Conservation (phyloP, 2,888 invertebrate species). For the Mythimna pallens region DNA sequence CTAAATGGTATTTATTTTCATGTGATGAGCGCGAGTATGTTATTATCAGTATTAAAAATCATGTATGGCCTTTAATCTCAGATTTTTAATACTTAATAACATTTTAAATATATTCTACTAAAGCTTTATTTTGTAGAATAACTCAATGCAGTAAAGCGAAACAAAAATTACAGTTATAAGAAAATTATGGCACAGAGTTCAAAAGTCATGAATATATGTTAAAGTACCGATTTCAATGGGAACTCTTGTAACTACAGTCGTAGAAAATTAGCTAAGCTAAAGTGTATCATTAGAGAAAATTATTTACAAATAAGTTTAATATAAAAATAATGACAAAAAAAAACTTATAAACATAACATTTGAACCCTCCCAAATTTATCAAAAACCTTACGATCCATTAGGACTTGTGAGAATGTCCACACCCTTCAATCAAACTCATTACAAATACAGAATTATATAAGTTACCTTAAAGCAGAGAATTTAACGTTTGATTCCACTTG, state of each 20-base stretch:
- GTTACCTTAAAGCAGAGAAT: background rate
- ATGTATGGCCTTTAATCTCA: slow-evolving; percentile 19
- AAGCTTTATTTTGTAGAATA: background rate
- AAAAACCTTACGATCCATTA: background rate
- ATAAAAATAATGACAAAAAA: slow-evolving; percentile 2
- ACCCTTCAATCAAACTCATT: slow-evolving; percentile 25
- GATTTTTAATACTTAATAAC: slow-evolving; percentile 18
- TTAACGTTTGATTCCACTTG: slow-evolving; percentile 14
- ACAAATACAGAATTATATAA: slow-evolving; percentile 1
- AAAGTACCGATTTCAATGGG: slow-evolving; percentile 1
- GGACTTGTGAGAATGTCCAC: background rate
- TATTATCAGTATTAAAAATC: slow-evolving; percentile 6
- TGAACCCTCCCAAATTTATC: slow-evolving; percentile 3
- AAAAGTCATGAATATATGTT: slow-evolving; percentile 9
- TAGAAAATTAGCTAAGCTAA: slow-evolving; percentile 4
- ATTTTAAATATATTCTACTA: background rate
- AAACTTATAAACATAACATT: slow-evolving; percentile 6
- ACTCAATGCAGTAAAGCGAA: background rate
- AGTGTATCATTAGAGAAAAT: slow-evolving; percentile 5
- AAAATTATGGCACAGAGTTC: slow-evolving; percentile 18
- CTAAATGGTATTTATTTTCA: background rate
- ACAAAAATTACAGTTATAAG: background rate
- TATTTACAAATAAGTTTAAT: slow-evolving; percentile 15
- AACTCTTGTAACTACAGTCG: background rate
- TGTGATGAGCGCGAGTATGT: background rate